Base-by-base conservation (phyloP, 2,888 invertebrate species). In the Orchesellides sinensis region DNA sequence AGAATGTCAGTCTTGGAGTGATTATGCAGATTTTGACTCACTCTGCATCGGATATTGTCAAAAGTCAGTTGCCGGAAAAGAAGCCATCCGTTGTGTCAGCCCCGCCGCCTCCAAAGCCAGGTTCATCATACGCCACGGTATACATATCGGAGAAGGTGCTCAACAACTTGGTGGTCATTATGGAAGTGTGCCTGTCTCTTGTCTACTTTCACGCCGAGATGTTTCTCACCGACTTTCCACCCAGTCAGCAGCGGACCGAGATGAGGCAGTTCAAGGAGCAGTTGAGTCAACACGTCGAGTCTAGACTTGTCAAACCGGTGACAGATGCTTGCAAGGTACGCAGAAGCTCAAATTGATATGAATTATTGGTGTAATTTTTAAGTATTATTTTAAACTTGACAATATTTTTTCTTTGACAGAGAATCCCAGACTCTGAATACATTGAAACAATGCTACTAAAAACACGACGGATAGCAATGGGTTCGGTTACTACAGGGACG, bases 111-210 rank as follows among this genome's bases (percentile, higher is more conserved):
- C 17, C 14, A 17, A 1, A n/a, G 6, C 23, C 12, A 2, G 19
- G 10, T 10, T n/a, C 21, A 8, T 49, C 49, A 12, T 17, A 8
- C 19, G n/a, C 49, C 49, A 19, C 19, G 4, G 25, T 49, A n/a
- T 49, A 29, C 10, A 63, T 73, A 5, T 27, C 65, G 1, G 49
- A 23, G 27, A 81, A 78, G 12, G 59, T 70, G 0, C 40, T 74
- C 40, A 56, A 65, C n/a, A 80, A 83, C 19, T 65, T 56, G 12
- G 63, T 68, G 10, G 32, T 65, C 14, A 86, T 87, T 5, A 27
- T 87, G 21, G 87, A 88, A 61, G 70, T 84, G 47, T 87, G 88
- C 10, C 79, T 88, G 0, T 77, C 84, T 4, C 49, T 88, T 1
- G 66, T 83, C 10, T 86, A 77, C 59, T 83, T 70, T 17, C 88